A percentile compares a stretch with the other conserved stretches of the same genome.
Evolutionary conservation across 2,113 vertebrate species (phyloP).

Genomic region (Chloroceryle aenea): DNA sequence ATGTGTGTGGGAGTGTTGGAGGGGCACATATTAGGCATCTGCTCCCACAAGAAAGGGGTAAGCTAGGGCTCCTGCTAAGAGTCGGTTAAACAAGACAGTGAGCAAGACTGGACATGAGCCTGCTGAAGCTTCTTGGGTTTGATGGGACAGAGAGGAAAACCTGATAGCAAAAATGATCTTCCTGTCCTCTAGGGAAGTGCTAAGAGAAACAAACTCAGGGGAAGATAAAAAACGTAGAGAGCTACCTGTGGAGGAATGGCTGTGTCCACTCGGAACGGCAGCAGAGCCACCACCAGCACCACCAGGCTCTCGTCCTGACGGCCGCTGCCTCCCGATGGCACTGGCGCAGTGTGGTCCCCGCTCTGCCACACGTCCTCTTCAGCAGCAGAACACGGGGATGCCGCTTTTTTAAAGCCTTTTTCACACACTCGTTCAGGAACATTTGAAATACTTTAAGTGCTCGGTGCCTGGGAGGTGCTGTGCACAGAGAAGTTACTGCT

Average conservation of each 20-base stretch:
- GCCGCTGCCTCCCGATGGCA: neutral
- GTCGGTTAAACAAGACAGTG: neutral
- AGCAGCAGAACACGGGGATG: neutral
- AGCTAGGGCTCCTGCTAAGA: neutral
- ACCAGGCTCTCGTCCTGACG: neutral
- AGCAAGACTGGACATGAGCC: neutral
- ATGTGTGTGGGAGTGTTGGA: neutral
- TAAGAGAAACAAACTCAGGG: neutral
- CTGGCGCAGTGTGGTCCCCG: accelerated
- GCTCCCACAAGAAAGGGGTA: neutral
- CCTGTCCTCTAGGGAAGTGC: neutral
- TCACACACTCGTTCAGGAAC: neutral
- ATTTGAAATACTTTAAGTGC: neutral
- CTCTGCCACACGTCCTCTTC: neutral
- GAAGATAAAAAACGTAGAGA: neutral
- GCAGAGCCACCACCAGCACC: neutral
- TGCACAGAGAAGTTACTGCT: neutral
- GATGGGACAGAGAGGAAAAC: neutral
- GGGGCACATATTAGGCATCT: neutral
- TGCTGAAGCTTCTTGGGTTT: neutral
- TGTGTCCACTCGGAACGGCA: neutral
- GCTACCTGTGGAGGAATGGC: accelerated
- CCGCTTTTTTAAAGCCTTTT: neutral
- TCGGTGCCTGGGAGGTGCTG: neutral
- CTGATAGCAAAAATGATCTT: neutral